Base-by-base conservation (phyloP, 92 coral and sea anemone species). In the Meandrina meandrites region DNA sequence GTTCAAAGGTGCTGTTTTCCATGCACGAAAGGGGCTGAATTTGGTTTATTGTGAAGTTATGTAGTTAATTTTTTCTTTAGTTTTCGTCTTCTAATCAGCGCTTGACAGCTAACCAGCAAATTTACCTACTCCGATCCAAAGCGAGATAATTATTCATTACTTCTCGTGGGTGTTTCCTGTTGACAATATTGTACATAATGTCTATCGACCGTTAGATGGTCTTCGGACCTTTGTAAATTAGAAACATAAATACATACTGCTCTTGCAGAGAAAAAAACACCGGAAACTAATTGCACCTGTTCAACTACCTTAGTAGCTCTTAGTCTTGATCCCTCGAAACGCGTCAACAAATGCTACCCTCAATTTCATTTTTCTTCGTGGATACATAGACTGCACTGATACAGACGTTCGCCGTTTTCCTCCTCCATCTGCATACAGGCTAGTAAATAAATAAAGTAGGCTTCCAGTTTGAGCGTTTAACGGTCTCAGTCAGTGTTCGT, bases 121-220 rank as follows among this genome's bases (percentile, higher is more conserved):
- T 42, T 77, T 77, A 50, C 16, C 12, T 14, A 76, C 34, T 12
- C 53, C 24, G 6, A 77, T 12, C 53, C 24, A 16, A 77, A 77
- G 60, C 24, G 21, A 76, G 36, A 27, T 40, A n/a, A n/a, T n/a
- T n/a, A n/a, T n/a, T n/a, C n/a, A n/a, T n/a, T n/a, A 27, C 54
- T 14, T 76, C 64, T 15, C 81, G 60, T 77, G 79, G 79, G 79
- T 76, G 79, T 76, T 47, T 76, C 56, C 54, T 76, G 79, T 62
- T 27, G 34, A 27, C 35, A 27, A 66, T 66, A 66, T 66, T 66
- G 35, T 66, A 18, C 30, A 66, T 27, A 24, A 8, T 30, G 22
- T 27, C 68, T 60, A 27, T 73, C 5, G 50, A 8, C n/a, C 48
- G 28, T 22, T 35, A 34, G 14, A 8, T 6, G 11, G 7, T 17